Percentiles rank a stretch among this genome's conserved stretches.
Evolutionary conservation across 2,113 vertebrate genomes (phyloP).

Genomic region (Pleuronectes platessa): DNA sequence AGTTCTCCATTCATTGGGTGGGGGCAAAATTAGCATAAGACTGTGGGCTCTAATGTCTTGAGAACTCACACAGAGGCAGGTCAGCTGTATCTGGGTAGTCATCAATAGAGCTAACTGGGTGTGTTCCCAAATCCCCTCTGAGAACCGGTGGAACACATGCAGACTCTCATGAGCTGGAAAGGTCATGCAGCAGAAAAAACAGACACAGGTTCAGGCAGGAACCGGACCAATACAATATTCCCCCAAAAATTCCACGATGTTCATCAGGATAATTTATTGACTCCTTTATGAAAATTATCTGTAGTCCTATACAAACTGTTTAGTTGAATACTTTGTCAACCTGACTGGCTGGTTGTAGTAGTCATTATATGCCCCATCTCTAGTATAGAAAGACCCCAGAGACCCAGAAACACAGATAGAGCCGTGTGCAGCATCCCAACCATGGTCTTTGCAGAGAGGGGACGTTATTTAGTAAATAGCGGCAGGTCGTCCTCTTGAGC

Average conservation of each 20-base stretch:
- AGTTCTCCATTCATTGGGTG: slow-evolving; percentile 28
- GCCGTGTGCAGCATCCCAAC: not conserved
- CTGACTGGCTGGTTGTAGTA: not conserved
- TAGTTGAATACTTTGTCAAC: not conserved
- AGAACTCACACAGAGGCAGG: slow-evolving; percentile 41
- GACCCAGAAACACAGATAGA: slow-evolving; percentile 16
- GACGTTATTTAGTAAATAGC: slow-evolving; percentile 49
- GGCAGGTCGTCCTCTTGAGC: slow-evolving; percentile 23
- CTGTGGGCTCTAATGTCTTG: slow-evolving; percentile 55
- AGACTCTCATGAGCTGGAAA: slow-evolving; percentile 22
- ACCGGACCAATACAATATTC: not conserved
- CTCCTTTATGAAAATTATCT: not conserved
- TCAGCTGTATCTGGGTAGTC: slow-evolving; percentile 60
- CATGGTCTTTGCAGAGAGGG: not conserved
- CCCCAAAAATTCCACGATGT: not conserved
- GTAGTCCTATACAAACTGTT: not conserved
- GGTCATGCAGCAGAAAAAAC: slow-evolving; percentile 21
- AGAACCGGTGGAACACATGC: not conserved
- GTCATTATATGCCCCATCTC: slow-evolving; percentile 1
- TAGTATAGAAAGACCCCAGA: not conserved
- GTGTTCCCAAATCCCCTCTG: slow-evolving; percentile 37
- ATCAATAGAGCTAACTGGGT: slow-evolving; percentile 52
- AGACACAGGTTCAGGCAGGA: not conserved
- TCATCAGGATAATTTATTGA: not conserved
- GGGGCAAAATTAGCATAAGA: slow-evolving; percentile 56